Evolutionary conservation across 2,113 vertebrate genomes (phyloP), one percentile per base, ranked within the genome.

Genomic region (Gallinago undulata): DNA sequence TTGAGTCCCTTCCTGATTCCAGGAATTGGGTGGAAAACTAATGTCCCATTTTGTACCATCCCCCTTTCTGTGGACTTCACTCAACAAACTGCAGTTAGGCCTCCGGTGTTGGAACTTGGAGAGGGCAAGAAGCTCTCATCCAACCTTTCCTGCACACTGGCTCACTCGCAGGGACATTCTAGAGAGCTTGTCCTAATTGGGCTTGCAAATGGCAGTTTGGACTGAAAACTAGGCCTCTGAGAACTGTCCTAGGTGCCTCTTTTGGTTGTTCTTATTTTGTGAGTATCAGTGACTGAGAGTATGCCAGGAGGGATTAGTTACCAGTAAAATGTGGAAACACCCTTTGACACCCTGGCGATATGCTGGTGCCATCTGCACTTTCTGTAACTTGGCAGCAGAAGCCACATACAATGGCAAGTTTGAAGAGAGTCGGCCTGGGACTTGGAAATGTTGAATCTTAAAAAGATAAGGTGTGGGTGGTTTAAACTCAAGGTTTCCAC

Each of bases 311-410:
- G 90, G 37, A 47, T 93, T 60, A 79, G 70, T 53, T 89, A 56
- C 80, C 27, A 56, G 43, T 67, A 74, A 84, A 88, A 89, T 30
- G 4, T 39, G 14, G 89, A 63, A 92, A 59, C 12, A 75, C 51
- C 31, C 60, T 63, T 86, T 60, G 13, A 2, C 39, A 14, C 73
- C 87, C 35, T 43, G 19, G 30, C 0, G 2, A 33, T 84, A 25
- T 4, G 37, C 64, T 90, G 55, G 22, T 96, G 41, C 79, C 90
- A 69, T 90, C 92, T 95, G 72, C 3, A 3, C 41, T 50, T 77
- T 84, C 45, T 70, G 64, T 81, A 60, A 28, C 68, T 92, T 81
- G 64, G 60, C 94, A 91, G 77, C 66, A 91, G 89, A 95, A 93
- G 63, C 39, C 6, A 1, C 73, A 13, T n/a, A 22, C 24, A 45